Percentiles rank a stretch among this genome's conserved stretches.
Conservation (phyloP, 2,113 vertebrate species). For the Gallinago paraguaiae region DNA sequence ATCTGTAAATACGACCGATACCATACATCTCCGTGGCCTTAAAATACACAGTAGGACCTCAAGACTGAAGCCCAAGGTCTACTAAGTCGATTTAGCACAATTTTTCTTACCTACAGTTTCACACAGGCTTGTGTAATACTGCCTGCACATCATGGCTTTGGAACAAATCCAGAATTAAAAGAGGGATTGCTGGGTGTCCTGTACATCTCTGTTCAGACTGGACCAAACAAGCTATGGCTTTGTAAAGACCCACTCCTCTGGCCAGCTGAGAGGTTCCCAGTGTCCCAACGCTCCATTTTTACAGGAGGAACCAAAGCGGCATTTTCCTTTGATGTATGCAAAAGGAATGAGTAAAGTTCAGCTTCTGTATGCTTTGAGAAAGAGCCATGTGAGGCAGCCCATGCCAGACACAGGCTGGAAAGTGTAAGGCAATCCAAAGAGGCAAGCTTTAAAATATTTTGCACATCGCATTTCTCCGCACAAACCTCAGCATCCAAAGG, state of each 20-base stretch:
- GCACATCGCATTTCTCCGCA: neutral
- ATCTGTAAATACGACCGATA: neutral
- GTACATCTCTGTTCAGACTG: neutral
- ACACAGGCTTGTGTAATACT: neutral
- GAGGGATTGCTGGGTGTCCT: neutral
- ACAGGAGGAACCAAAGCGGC: neutral
- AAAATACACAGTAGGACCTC: neutral
- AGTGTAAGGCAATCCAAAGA: neutral
- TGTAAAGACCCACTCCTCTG: neutral
- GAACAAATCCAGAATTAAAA: neutral
- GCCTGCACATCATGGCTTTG: neutral
- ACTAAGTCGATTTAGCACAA: neutral
- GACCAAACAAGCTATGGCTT: neutral
- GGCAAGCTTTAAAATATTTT: neutral
- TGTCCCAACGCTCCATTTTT: neutral
- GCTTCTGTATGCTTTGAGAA: neutral
- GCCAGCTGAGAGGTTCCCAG: neutral
- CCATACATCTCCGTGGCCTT: neutral
- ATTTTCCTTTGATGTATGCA: neutral
- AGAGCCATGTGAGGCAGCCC: neutral
- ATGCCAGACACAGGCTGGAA: neutral
- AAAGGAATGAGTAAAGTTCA: neutral
- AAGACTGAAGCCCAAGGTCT: neutral
- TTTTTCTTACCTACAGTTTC: neutral
- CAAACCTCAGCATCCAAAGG: neutral